Evolutionary conservation across 2,888 invertebrate species (phyloP), one percentile per base, ranked within the genome.

Genomic region (Cecidostiba fungosa): DNA sequence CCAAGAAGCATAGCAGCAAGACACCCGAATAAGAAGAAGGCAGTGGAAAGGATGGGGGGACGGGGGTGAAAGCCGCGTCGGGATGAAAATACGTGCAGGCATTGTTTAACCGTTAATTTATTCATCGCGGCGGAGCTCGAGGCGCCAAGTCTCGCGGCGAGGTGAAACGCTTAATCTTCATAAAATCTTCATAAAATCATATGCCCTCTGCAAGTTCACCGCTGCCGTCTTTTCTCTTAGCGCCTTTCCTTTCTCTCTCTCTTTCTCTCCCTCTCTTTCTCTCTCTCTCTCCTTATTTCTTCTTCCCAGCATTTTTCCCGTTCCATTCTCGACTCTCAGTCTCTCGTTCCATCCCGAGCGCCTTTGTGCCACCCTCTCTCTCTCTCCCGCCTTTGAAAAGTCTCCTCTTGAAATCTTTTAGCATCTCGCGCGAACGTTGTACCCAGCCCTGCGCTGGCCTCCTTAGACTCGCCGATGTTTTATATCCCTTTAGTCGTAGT

Each of bases 31-130:
- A 14, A 10, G 66, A 66, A 66, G 29, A n/a, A 19, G 8, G 62
- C 12, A 59, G 19, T 5, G 8, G 26, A 26, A 19, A 26, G 74
- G 66, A 39, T 0, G 26, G 26, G 8, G 12, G 12, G 59, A n/a
- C 23, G 43, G 39, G 77, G 39, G 32, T 6, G 54, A 76, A 32
- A 77, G 32, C 36, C 62, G 19, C n/a, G 86, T 69, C 14, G 80
- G 84, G 81, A 84, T 78, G 85, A 87, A 85, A 86, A 86, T 86
- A 85, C 87, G 82, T 80, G 82, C 86, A 81, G 83, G 86, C 84
- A 88, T 88, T 87, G 87, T 87, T 88, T 86, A 85, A 87, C 84
- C 85, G 87, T 88, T 88, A 87, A 87, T 87, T 88, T 87, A 88
- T 87, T 88, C 87, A 86, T 87, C 85, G 86, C 81, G 79, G 50